Conservation (phyloP, 2,888 invertebrate species). For the Branchellion lobata region DNA sequence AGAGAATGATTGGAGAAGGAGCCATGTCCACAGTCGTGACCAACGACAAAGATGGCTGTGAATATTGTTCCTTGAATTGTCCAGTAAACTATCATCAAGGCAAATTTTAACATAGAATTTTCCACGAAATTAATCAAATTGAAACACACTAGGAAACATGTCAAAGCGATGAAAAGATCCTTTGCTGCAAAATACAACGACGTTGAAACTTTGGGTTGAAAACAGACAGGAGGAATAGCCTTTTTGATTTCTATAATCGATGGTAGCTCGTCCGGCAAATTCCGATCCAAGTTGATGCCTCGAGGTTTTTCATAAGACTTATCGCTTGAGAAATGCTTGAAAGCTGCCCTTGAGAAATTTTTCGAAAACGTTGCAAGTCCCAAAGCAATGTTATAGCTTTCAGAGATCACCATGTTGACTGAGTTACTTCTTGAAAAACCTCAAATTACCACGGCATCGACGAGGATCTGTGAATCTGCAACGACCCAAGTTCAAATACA, state of each 20-base stretch:
- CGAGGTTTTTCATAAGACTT: neutral
- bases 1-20: slow-evolving; percentile 56
- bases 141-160: slow-evolving; percentile 49
- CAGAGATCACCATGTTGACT: neutral
- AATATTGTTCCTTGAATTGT: slow-evolving; percentile 58
- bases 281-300: slow-evolving; percentile 42
- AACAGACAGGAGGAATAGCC: slow-evolving; percentile 56
- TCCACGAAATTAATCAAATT: slow-evolving; percentile 28
- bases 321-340: neutral
- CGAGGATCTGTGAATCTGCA: too few species aligned
- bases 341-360: neutral
- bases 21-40: slow-evolving; percentile 59
- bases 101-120: neutral
- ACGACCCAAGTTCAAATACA: too few species aligned
- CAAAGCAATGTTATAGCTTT: neutral
- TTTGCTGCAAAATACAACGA: slow-evolving; percentile 57
- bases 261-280: slow-evolving; percentile 54
- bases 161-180: slow-evolving; percentile 54
- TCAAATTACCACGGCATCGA: too few species aligned
- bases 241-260: slow-evolving; percentile 57
- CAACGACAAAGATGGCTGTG: slow-evolving; percentile 57
- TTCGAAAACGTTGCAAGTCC: neutral
- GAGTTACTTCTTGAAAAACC: too few species aligned
- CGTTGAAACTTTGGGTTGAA: slow-evolving; percentile 53
- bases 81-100: slow-evolving; percentile 55